Percentiles rank a stretch among this genome's conserved stretches.
Conservation (phyloP, 2,113 vertebrate species). For the Ceyx cyanopectus region DNA sequence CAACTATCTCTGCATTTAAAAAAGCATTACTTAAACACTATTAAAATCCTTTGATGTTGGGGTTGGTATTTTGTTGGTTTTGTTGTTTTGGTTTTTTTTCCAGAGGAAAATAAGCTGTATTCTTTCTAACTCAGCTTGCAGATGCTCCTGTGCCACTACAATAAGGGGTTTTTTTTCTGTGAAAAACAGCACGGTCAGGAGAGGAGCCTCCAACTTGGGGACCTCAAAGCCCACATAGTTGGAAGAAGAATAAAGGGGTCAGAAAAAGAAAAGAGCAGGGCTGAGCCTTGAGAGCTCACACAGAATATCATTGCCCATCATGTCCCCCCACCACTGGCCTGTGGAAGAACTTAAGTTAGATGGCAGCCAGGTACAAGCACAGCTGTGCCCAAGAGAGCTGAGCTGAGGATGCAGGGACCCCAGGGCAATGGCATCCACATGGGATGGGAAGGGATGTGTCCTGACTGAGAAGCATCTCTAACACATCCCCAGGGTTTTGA, state of each 20-base stretch:
- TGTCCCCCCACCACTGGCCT: fast-evolving
- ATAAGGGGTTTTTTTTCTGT: neutral
- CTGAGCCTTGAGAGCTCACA: neutral
- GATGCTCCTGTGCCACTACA: neutral
- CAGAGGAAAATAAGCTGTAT: slow-evolving; percentile 2
- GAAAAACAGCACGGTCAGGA: fast-evolving
- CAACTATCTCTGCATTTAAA: slow-evolving; percentile 56
- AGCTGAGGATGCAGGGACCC: neutral
- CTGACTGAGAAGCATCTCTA: neutral
- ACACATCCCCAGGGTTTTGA: neutral
- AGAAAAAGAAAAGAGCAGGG: neutral
- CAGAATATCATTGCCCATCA: fast-evolving
- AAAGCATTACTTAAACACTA: slow-evolving; percentile 60
- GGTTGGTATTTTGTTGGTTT: neutral
- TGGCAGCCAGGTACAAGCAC: neutral
- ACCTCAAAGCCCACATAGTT: neutral
- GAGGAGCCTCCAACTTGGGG: neutral
- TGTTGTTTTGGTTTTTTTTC: neutral
- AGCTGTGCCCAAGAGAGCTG: neutral
- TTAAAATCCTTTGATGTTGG: slow-evolving; percentile 35
- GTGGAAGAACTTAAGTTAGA: neutral
- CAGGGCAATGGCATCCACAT: fast-evolving
- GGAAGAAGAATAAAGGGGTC: neutral
- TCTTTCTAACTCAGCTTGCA: neutral
- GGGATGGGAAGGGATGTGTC: neutral